Base-by-base conservation (phyloP, 1,140 invertebrate species). In the Drosophila ironensis region DNA sequence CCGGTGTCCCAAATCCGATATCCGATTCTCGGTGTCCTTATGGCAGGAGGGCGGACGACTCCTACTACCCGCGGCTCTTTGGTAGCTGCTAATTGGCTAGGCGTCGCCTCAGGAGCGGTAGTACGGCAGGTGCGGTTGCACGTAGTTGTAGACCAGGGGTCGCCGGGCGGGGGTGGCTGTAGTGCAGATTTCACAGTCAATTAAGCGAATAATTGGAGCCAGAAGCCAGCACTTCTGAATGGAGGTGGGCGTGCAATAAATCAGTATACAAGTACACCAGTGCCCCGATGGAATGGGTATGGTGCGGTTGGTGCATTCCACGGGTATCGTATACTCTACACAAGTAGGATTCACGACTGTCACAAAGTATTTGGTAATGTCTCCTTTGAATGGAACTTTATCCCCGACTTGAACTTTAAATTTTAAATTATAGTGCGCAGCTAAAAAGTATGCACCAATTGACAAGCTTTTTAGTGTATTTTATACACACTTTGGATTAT, bases 131-230 rank as follows among this genome's bases (percentile, higher is more conserved):
- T 87, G 81, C 6, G 63, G 78, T 40, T 88, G 82, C 50, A 89
- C 59, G 38, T 89, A 89, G 48, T 89, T 89, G 44, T 89, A 89
- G 25, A 89, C 73, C 20, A 89, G 60, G 9, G 87, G 87, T 42
- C 82, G 51, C 44, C 87, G 59, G 3, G 74, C 81, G 11, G 74
- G 70, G 7, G 72, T 72, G 16, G 70, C 75, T 87, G 81, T 40
- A 87, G 81, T 16, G 30, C 12, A n/a, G 35, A 28, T 12, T 22
- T 6, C 20, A 12, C 37, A 27, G 25, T 47, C 45, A 41, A 48
- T 46, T 22, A 68, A 6, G 20, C 11, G 24, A 24, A 52, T 69
- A 61, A 38, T 30, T 27, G 9, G 6, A 4, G 22, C 20, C 17
- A 11, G 17, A 12, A 9, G 25, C 25, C 2, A 33, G 4, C 28